Conservation (phyloP, 1,140 invertebrate genomes). For the Anoplolepis gracilipes region DNA sequence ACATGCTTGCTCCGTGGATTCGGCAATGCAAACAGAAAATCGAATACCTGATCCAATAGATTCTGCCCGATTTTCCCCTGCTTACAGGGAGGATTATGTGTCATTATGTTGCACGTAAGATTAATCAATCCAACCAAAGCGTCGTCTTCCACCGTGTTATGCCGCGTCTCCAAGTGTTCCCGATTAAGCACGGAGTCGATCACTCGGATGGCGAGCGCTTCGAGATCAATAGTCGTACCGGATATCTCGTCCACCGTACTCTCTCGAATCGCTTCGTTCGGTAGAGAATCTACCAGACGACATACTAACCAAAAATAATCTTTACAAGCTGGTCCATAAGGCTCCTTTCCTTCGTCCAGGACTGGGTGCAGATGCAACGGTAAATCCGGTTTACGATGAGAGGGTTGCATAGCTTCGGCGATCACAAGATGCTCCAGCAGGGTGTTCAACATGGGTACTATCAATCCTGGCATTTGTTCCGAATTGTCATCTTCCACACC, state of each 20-base stretch:
- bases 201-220: constrained; percentile 91
- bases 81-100: constrained; percentile 95
- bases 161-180: constrained; percentile 93
- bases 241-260: constrained; percentile 86
- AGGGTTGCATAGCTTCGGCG: constrained; percentile 94
- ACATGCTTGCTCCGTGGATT: constrained; percentile 93
- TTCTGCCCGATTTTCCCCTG: constrained; percentile 92
- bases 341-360: constrained; percentile 94
- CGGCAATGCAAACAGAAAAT: constrained; percentile 95
- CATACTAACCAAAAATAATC: constrained; percentile 98
- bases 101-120: constrained; percentile 93
- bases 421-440: constrained; percentile 92
- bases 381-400: constrained; percentile 84
- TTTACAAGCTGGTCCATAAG: constrained; percentile 96
- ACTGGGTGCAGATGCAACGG: constrained; percentile 86
- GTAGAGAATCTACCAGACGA: constrained; percentile 93
- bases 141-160: constrained; percentile 94
- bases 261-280: constrained; percentile 92
- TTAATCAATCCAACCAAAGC: constrained; percentile 95
- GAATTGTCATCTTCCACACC: constrained; percentile 87
- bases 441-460: constrained; percentile 92
- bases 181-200: constrained; percentile 91
- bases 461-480: constrained; percentile 86
- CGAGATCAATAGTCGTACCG: constrained; percentile 88
- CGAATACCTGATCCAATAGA: constrained; percentile 92